Percentiles rank a stretch among this genome's conserved stretches.
Conservation (phyloP, 1,140 invertebrate species). For the Samia ricini region DNA sequence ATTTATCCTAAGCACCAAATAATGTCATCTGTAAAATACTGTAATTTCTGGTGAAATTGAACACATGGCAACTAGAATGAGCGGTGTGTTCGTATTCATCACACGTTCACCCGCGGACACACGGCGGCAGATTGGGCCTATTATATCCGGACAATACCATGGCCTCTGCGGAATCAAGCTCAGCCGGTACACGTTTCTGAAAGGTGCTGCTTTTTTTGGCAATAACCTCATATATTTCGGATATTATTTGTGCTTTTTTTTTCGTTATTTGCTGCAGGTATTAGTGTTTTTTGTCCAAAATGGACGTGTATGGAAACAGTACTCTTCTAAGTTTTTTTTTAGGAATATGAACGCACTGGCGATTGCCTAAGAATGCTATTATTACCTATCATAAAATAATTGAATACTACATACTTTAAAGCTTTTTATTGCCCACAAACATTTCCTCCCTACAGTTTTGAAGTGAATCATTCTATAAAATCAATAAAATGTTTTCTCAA, state of each 20-base stretch:
- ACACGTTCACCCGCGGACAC: slow-evolving; percentile 10
- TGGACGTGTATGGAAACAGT: no score
- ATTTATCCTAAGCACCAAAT: no score
- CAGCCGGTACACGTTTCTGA: slow-evolving; percentile 9
- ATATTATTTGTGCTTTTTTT: neutral
- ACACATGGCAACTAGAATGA: neutral
- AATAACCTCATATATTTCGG: slow-evolving; percentile 5
- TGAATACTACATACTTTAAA: no score
- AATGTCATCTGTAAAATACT: neutral
- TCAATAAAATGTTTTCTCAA: no score
- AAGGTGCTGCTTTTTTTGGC: slow-evolving; percentile 8
- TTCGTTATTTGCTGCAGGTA: neutral
- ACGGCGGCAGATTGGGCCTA: slow-evolving; percentile 23
- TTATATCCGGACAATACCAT: slow-evolving; percentile 23
- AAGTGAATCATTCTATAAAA: no score
- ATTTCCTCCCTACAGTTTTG: no score
- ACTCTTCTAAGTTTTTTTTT: no score
- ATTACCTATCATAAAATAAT: no score
- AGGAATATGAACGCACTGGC: no score
- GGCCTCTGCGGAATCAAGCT: slow-evolving; percentile 19
- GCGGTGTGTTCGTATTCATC: slow-evolving; percentile 18
- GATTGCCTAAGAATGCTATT: no score
- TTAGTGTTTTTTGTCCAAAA: no score
- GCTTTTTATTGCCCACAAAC: no score
- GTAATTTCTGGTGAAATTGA: neutral